Evolutionary conservation across 2,113 vertebrate genomes (phyloP), one percentile per base, ranked within the genome.

Genomic region (Stercorarius parasiticus): DNA sequence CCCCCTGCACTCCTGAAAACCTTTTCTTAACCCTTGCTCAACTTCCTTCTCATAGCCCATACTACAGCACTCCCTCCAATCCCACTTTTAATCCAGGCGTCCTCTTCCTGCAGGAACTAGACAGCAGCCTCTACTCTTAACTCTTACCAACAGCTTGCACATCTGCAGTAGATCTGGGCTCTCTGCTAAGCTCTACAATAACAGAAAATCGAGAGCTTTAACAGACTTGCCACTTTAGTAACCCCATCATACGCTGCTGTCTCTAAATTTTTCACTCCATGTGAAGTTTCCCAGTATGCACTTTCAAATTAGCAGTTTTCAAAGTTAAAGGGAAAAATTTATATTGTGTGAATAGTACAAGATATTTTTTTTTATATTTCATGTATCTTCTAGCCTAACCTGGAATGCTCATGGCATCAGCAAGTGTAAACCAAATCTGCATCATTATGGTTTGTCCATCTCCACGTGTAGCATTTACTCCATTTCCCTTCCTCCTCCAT

Each of bases 361-460:
- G 90, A n/a, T 38, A 58, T 43, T 66, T 66, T 43, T 43, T 66
- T 62, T 50, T 18, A 5, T 15, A 42, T 52, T 86, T 93, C 30
- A 0, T 36, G 25, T 88, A 80, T 86, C 62, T 40, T 66, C 76
- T 43, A 77, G 43, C 11, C 67, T 88, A 90, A 69, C 14, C 17
- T 56, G 26, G 22, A 76, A 69, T 20, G 16, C 14, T 72, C 12
- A 25, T 16, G 15, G 36, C 45, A 62, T 72, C 34, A 72, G 23
- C 64, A 72, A 86, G 42, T 3, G 4, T 78, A 82, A 90, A 86
- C 15, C 23, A 78, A 66, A 78, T n/a, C 58, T 61, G 11, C 17
- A 71, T 26, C 10, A 0, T 66, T 59, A 19, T 2, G 6, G 26
- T 66, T 65, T 76, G n/a, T 22, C 4, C 0, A 2, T n/a, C 42